Conservation (phyloP, 1,140 invertebrate genomes). For the Bombus superbus region DNA sequence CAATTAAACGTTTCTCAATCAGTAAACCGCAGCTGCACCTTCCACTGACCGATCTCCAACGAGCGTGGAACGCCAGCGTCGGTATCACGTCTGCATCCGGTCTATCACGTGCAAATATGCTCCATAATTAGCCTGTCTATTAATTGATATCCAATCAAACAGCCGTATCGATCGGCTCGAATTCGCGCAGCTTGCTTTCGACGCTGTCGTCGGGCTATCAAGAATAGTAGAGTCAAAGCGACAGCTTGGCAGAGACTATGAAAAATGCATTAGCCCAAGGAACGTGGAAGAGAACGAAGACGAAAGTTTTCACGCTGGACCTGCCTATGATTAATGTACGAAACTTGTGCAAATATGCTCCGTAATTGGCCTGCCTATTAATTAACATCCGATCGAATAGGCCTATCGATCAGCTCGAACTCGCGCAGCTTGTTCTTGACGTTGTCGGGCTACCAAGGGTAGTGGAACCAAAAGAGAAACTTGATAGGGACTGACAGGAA, state of each 20-base stretch:
- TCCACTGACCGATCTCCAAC: not conserved
- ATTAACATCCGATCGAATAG: too few species aligned
- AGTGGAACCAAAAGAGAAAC: too few species aligned
- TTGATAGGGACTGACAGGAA: too few species aligned
- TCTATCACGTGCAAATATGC: constrained; percentile 25
- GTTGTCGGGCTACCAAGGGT: too few species aligned
- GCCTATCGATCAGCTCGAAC: too few species aligned
- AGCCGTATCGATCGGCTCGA: constrained; percentile 30
- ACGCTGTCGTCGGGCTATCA: not conserved
- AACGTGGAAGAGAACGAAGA: not conserved
- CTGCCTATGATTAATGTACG: too few species aligned
- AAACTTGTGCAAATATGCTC: too few species aligned
- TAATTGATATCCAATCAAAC: constrained; percentile 49
- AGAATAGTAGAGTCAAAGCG: not conserved
- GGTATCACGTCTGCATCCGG: constrained; percentile 10
- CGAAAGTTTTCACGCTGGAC: not conserved
- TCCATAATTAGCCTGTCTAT: constrained; percentile 20
- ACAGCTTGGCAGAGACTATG: not conserved
- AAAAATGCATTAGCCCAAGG: not conserved
- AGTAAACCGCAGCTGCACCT: constrained; percentile 9
- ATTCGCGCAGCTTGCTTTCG: not conserved
- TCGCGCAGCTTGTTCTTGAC: too few species aligned
- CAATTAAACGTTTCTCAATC: constrained; percentile 32
- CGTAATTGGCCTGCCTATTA: too few species aligned
- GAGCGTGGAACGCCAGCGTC: not conserved